Percentiles rank a stretch among this genome's conserved stretches.
These are phyloP conservation scores for Muscidifurax raptorellus DNA, from an alignment of 1,140 invertebrate species.

Conservation along the genomic window DNA sequence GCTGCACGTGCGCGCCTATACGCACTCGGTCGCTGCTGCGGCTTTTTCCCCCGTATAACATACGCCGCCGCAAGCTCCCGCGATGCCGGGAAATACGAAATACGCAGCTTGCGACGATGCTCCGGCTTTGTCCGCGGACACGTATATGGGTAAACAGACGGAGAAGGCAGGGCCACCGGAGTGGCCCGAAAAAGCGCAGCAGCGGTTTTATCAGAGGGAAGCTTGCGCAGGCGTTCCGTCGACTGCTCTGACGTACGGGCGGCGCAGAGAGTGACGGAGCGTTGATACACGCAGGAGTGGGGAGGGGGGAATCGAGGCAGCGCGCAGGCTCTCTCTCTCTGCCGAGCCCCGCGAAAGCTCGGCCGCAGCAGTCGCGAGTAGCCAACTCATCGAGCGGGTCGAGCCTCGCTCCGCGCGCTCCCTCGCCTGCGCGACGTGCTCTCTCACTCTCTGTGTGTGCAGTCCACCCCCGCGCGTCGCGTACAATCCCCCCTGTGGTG, in stretches of 20 bases:
- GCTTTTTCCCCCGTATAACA: no score
- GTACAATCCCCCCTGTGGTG: background rate
- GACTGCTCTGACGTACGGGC: no score
- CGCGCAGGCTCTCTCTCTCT: constrained; percentile 61
- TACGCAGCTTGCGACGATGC: no score
- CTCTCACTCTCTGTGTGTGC: constrained; percentile 18
- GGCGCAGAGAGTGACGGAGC: background rate
- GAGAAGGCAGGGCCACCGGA: no score
- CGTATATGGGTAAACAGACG: no score
- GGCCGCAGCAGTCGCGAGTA: constrained; percentile 69
- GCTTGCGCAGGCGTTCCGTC: no score
- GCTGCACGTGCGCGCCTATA: background rate
- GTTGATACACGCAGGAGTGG: constrained; percentile 50
- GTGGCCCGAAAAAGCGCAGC: no score
- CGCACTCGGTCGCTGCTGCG: no score
- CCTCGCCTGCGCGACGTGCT: background rate
- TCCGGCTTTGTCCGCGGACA: no score
- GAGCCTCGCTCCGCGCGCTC: constrained; percentile 43
- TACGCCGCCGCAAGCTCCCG: no score
- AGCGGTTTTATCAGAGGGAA: no score
- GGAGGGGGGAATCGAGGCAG: constrained; percentile 51
- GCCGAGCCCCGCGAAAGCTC: constrained; percentile 59
- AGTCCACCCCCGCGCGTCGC: background rate
- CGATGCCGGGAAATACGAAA: background rate
- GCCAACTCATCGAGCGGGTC: constrained; percentile 69